Evolutionary conservation across 2,888 invertebrate species (phyloP).

Genomic region (Conops quadrifasciatus): DNA sequence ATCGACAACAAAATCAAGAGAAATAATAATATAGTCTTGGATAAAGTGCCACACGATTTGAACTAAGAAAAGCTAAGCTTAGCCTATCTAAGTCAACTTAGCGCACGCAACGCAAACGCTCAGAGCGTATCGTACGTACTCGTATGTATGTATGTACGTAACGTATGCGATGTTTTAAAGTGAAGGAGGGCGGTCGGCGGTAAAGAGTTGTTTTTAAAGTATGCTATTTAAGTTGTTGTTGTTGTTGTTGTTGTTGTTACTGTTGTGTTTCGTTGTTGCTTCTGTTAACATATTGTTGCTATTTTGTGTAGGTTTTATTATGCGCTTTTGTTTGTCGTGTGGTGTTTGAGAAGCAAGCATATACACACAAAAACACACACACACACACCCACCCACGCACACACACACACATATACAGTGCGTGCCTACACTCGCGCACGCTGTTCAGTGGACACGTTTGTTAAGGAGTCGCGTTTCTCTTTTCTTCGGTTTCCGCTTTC

Average conservation of each 20-base stretch:
- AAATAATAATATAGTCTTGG: too few species aligned
- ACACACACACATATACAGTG: background rate
- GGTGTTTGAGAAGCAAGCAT: conserved; percentile 1
- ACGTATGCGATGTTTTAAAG: too few species aligned
- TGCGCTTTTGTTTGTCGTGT: background rate
- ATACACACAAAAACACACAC: background rate
- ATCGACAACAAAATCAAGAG: background rate
- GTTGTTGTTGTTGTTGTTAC: background rate
- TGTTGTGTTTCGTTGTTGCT: background rate
- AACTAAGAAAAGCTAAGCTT: background rate
- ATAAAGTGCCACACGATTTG: conserved; percentile 4
- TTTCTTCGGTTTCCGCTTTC: background rate
- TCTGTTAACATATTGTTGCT: background rate
- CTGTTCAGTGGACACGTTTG: background rate
- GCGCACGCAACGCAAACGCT: background rate
- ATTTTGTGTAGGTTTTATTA: background rate
- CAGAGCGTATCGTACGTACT: too few species aligned
- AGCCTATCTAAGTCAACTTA: conserved; percentile 3
- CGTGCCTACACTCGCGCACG: background rate
- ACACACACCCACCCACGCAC: background rate
- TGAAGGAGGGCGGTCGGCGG: background rate
- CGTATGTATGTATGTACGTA: too few species aligned
- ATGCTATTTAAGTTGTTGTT: background rate
- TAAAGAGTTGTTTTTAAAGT: conserved; percentile 6
- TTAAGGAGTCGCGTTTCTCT: background rate